Evolutionary conservation across 2,797 vertebrate species (phyloP).

Genomic region (Phataginus tetradactyla): DNA sequence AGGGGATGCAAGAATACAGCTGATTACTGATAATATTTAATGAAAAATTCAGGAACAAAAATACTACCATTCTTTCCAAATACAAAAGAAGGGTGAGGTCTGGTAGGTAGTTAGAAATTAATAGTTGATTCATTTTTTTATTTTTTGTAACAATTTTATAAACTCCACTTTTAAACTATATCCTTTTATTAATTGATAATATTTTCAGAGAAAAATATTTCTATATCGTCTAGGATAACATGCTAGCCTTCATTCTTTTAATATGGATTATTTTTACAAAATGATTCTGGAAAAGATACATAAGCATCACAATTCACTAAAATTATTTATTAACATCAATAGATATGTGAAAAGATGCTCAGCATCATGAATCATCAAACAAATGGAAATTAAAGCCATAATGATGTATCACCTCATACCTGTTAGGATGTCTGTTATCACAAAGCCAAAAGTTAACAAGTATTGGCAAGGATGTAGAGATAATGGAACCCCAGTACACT

Average conservation of each 20-base stretch:
- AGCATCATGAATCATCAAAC: background rate
- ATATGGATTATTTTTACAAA: background rate
- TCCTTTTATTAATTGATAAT: background rate
- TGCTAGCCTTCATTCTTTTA: background rate
- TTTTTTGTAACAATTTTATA: background rate
- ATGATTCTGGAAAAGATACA: background rate
- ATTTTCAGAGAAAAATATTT: background rate
- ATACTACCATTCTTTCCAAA: background rate
- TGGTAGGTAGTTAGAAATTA: background rate
- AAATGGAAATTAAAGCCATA: background rate
- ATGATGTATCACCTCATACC: too few species aligned
- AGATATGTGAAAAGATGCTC: background rate
- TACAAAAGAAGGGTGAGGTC: fast-evolving
- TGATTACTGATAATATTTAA: background rate
- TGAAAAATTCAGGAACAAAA: background rate
- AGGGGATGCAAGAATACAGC: background rate
- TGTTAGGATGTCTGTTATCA: background rate
- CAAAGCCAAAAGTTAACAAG: background rate
- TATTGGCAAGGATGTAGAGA: background rate
- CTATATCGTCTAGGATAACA: background rate
- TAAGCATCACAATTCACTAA: background rate
- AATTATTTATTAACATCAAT: background rate
- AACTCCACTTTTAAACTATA: background rate
- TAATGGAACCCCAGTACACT: background rate
- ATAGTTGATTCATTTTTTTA: background rate